phyloP scores from a whole-genome alignment of 2,888 invertebrate genomes.

The Plebejus argus region DNA sequence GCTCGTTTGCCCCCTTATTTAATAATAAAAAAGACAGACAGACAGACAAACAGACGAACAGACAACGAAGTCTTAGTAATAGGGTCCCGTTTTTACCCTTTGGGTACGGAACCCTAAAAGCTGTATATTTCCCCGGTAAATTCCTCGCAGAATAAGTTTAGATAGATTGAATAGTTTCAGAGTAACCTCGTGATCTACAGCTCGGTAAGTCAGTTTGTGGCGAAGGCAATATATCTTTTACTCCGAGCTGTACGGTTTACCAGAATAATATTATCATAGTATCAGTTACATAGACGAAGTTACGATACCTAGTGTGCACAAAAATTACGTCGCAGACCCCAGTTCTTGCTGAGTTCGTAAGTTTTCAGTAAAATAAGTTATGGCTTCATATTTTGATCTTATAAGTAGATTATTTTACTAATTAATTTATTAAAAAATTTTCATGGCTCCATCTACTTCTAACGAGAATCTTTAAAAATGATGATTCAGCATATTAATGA shows the following conservation, averaged over 20 bases:
- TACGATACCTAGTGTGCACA: background rate
- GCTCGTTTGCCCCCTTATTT: too few relatives aligned
- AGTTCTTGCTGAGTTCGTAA: background rate
- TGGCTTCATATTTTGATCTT: background rate
- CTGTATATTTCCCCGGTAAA: slow-evolving; percentile 5
- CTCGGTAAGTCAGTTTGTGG: slow-evolving; percentile 21
- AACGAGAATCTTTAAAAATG: too few relatives aligned
- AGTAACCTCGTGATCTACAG: slow-evolving; percentile 15
- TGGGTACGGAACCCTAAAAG: too few relatives aligned
- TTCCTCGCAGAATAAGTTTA: slow-evolving; percentile 6
- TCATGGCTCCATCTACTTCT: too few relatives aligned
- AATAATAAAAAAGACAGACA: too few relatives aligned
- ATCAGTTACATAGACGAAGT: background rate
- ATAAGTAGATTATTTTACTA: too few relatives aligned
- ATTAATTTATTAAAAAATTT: too few relatives aligned
- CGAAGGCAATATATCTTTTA: slow-evolving; percentile 19
- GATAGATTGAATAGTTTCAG: slow-evolving; percentile 16
- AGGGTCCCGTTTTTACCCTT: too few relatives aligned
- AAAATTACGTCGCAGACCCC: background rate
- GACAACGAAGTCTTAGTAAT: too few relatives aligned
- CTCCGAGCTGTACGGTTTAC: slow-evolving; percentile 2
- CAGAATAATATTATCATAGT: slow-evolving; percentile 21
- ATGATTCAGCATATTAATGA: too few relatives aligned
- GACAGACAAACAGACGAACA: too few relatives aligned
- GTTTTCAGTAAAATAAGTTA: background rate